Conservation (phyloP, 2,113 vertebrate genomes). For the Marmota monax region DNA sequence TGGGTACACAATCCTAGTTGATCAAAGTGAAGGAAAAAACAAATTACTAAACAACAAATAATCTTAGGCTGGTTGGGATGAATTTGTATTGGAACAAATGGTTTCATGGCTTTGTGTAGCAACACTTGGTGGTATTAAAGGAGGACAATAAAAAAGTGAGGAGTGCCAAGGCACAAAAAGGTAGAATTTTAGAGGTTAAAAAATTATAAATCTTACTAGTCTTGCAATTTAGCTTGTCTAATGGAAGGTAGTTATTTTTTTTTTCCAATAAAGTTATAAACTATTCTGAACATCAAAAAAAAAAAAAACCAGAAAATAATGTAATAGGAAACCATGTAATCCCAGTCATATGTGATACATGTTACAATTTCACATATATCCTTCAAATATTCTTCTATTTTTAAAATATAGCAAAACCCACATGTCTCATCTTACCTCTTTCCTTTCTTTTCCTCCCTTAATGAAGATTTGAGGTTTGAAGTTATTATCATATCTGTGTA, state of each 20-base stretch:
- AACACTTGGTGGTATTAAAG: neutral
- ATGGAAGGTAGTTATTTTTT: neutral
- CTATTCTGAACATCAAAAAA: constrained; percentile 45
- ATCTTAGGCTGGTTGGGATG: neutral
- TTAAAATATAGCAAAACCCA: neutral
- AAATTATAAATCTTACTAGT: constrained; percentile 17
- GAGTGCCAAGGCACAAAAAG: constrained; percentile 26
- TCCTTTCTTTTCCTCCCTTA: constrained; percentile 1
- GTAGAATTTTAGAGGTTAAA: neutral
- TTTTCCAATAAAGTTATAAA: neutral
- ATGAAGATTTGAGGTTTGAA: constrained; percentile 57
- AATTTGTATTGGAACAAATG: neutral
- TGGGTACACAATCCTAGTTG: neutral
- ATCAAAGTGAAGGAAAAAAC: constrained; percentile 43
- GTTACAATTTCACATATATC: constrained; percentile 19
- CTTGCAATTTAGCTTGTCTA: constrained; percentile 9
- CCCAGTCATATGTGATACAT: neutral
- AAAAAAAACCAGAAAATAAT: neutral
- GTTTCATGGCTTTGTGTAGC: neutral
- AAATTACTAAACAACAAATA: neutral
- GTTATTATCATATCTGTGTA: constrained; percentile 62
- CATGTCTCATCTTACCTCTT: neutral
- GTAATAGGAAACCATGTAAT: neutral
- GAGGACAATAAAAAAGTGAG: neutral
- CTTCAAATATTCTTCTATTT: neutral